These are phyloP conservation scores for Andrena marginata DNA, from an alignment of 2,888 invertebrate species.

Conservation along the genomic window DNA sequence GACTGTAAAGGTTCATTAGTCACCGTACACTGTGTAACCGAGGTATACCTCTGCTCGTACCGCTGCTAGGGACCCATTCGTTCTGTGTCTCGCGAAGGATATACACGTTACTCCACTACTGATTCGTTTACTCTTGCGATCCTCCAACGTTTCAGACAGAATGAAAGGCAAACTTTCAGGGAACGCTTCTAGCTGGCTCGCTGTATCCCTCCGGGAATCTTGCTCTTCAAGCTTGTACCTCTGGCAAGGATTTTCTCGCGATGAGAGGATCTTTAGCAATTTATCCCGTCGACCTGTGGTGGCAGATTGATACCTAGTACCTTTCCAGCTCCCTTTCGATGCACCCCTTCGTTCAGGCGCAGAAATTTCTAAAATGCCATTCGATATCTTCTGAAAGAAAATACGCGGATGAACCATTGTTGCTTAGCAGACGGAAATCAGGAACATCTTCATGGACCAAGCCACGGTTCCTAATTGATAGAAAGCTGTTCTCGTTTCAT, in stretches of 20 bases:
- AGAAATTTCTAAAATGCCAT: no score
- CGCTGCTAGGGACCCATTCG: constrained; percentile 64
- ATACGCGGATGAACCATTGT: no score
- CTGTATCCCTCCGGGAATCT: constrained; percentile 11
- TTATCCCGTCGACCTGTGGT: not conserved
- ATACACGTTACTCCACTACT: constrained; percentile 69
- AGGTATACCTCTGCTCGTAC: constrained; percentile 61
- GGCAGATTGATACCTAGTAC: not conserved
- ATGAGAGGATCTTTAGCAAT: not conserved
- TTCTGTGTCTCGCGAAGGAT: constrained; percentile 67
- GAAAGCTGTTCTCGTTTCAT: constrained; percentile 49
- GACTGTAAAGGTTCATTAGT: constrained; percentile 83
- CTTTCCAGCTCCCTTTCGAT: not conserved
- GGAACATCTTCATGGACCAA: constrained; percentile 11
- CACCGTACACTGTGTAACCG: constrained; percentile 79
- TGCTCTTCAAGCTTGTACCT: not conserved
- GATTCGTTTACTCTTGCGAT: constrained; percentile 64
- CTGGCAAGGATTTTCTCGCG: not conserved
- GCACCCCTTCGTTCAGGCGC: no score
- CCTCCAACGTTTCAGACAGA: constrained; percentile 39
- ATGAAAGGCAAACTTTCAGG: constrained; percentile 53
- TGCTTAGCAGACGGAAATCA: not conserved
- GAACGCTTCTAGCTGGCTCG: constrained; percentile 20
- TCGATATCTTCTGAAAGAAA: no score
- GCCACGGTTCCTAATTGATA: constrained; percentile 38